phyloP scores from a whole-genome alignment of 37 sponge, comb jelly and placozoan species.

The Tethya wilhelma region DNA sequence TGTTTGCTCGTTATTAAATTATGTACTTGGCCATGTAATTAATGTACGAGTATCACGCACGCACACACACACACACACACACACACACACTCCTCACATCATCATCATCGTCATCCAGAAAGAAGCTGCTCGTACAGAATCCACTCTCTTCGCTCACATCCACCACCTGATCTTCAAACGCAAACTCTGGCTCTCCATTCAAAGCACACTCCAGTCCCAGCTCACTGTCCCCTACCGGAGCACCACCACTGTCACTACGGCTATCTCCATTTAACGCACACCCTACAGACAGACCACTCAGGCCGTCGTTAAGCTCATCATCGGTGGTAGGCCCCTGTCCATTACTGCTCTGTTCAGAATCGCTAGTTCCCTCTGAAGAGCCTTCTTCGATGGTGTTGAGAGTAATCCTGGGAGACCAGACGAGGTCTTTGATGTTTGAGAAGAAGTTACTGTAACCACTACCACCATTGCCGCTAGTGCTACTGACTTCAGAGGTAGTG shows the following conservation, averaged over 20 bases:
- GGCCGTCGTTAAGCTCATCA: slow-evolving; percentile 16
- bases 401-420: too few species aligned
- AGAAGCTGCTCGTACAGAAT: not conserved
- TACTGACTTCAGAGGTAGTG: not conserved
- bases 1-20: too few species aligned
- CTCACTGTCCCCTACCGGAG: not conserved
- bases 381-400: not conserved
- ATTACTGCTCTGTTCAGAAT: not conserved
- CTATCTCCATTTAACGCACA: not conserved
- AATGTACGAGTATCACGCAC: too few species aligned
- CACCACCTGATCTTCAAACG: slow-evolving; percentile 31
- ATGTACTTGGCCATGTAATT: too few species aligned
- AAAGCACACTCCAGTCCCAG: not conserved
- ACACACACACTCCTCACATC: slow-evolving; percentile 5
- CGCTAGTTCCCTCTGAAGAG: not conserved
- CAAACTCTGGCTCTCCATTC: slow-evolving; percentile 11
- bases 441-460: not conserved
- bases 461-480: not conserved
- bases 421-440: not conserved
- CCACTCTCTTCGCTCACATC: slow-evolving; percentile 5
- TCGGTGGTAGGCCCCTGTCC: not conserved
- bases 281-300: slow-evolving; percentile 24
- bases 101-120: not conserved
- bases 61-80: not conserved
- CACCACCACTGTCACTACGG: not conserved